These are phyloP conservation scores for Mus spicilegus DNA, from an alignment of 2,113 vertebrate species.

Conservation along the genomic window DNA sequence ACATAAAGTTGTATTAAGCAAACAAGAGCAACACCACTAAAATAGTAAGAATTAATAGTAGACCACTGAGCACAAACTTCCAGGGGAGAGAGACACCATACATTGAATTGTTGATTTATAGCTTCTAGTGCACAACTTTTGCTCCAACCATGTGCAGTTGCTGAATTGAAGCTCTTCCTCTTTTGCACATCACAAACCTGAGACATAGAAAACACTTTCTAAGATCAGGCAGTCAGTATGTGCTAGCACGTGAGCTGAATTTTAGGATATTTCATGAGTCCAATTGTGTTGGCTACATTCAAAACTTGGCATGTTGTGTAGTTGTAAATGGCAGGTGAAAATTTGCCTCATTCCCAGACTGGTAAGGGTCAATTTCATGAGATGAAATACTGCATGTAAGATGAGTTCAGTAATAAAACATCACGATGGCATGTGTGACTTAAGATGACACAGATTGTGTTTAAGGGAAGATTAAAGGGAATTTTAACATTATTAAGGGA, in stretches of 20 bases:
- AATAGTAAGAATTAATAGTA: not conserved
- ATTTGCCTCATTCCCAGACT: not conserved
- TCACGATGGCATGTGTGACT: not conserved
- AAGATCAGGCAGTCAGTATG: not conserved
- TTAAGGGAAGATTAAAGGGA: not conserved
- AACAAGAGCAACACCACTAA: not conserved
- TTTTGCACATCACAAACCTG: not conserved
- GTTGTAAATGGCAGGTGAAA: not conserved
- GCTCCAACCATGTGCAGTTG: not conserved
- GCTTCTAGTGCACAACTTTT: not conserved
- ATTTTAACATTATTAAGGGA: not conserved
- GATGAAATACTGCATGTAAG: not conserved
- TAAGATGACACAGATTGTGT: not conserved
- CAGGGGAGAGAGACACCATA: not conserved
- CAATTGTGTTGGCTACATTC: not conserved
- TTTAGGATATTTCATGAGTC: not conserved
- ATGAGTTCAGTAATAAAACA: not conserved
- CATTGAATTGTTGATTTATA: not conserved
- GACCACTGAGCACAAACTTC: not conserved
- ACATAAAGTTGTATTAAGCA: not conserved
- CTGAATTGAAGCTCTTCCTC: not conserved
- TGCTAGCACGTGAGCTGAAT: not conserved
- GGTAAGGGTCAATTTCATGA: not conserved
- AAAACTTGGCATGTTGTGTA: not conserved
- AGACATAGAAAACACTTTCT: not conserved